phyloP scores from a whole-genome alignment of 2,888 invertebrate species.

The Polyommatus iphigenia region DNA sequence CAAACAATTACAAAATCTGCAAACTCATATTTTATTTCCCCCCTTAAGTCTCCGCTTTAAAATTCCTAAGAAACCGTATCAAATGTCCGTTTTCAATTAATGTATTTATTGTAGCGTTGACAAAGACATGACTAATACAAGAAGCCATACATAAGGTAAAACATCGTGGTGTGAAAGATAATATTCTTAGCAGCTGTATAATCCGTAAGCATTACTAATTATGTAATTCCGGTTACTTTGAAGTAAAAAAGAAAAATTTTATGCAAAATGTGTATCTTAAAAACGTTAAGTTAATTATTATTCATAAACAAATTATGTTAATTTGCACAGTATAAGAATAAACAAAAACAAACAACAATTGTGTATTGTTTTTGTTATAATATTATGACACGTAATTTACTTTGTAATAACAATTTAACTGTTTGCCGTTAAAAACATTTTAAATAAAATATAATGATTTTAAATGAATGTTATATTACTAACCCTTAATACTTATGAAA shows the following conservation, averaged over 20 bases:
- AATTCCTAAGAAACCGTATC: neutral
- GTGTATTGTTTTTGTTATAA: no score
- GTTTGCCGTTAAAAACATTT: no score
- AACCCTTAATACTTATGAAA: slow-evolving; percentile 1
- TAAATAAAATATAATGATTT: no score
- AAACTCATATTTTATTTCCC: no score
- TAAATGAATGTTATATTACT: neutral
- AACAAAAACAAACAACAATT: no score
- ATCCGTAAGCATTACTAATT: neutral
- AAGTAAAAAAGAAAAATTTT: neutral
- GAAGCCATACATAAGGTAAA: slow-evolving; percentile 9
- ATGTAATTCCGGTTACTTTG: neutral
- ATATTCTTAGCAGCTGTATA: slow-evolving; percentile 13
- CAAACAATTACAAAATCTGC: no score
- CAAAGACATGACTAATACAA: neutral
- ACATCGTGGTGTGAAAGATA: slow-evolving; percentile 5
- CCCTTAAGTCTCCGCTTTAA: neutral
- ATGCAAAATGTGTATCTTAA: neutral
- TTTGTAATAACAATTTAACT: no score
- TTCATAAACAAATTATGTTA: no score
- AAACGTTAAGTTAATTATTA: no score
- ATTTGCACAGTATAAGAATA: no score
- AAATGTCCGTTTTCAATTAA: neutral
- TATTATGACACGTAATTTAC: no score
- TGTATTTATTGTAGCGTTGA: neutral